These are phyloP conservation scores for Gnatocerus cornutus DNA, from an alignment of 2,888 invertebrate species.

Conservation along the genomic window DNA sequence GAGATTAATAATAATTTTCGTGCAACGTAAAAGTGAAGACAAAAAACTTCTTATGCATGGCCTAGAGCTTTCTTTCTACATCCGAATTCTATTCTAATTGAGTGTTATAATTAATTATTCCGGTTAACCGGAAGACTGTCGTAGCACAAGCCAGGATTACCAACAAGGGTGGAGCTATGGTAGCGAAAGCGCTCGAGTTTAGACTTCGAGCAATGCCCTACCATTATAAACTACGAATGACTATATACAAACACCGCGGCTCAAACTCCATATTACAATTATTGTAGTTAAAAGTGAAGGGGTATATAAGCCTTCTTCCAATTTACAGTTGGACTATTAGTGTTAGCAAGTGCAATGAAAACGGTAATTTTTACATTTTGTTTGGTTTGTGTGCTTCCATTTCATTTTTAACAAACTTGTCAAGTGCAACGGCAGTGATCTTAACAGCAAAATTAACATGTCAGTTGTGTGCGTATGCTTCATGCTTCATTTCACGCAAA, in stretches of 20 bases:
- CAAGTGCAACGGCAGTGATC: conserved; percentile 15
- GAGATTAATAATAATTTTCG: not conserved
- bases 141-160: conserved; percentile 27
- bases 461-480: conserved; percentile 23
- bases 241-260: conserved; percentile 40
- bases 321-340: conserved; percentile 40
- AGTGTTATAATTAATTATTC: conserved; percentile 15
- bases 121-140: conserved; percentile 17
- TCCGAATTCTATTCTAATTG: conserved; percentile 10
- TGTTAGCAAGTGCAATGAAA: conserved; percentile 58
- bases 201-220: conserved; percentile 49
- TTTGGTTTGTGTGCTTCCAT: conserved; percentile 15
- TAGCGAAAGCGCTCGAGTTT: conserved; percentile 52
- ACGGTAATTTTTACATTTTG: conserved; percentile 54
- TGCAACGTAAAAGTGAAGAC: too few species aligned
- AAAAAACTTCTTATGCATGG: not conserved
- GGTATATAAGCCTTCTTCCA: conserved; percentile 50
- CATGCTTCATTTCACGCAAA: conserved; percentile 24
- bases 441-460: conserved; percentile 19
- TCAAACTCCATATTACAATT: conserved; percentile 31
- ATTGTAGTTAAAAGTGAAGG: conserved; percentile 47
- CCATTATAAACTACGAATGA: conserved; percentile 39
- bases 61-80: conserved; percentile 1
- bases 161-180: conserved; percentile 51
- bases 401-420: conserved; percentile 12